Percentiles rank a stretch among this genome's conserved stretches.
These are phyloP conservation scores for Epinephelus awoara DNA, from an alignment of 2,797 vertebrate species.

Conservation along the genomic window DNA sequence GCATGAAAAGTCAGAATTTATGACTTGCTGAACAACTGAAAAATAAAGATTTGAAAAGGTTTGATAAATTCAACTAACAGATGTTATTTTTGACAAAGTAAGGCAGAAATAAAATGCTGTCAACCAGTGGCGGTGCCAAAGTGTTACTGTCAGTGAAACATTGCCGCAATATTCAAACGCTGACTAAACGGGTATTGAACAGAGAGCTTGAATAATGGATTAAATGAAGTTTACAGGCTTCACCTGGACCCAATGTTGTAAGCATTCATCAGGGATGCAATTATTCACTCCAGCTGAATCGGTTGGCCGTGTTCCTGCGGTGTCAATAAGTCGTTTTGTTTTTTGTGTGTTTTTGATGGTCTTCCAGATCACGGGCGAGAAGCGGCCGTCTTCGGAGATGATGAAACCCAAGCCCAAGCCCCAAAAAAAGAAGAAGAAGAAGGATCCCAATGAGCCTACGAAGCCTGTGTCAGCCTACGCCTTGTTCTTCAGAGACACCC, in stretches of 20 bases:
- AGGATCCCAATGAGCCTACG: constrained; percentile 97
- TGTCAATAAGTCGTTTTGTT: constrained; percentile 67
- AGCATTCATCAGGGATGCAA: constrained; percentile 34
- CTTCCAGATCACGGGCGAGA: constrained; percentile 94
- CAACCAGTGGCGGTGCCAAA: constrained; percentile 26
- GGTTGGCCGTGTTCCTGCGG: constrained; percentile 18
- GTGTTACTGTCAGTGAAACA: constrained; percentile 49
- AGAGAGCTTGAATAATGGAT: constrained; percentile 42
- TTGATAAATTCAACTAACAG: constrained; percentile 65
- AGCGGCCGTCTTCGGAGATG: constrained; percentile 94
- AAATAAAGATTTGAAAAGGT: constrained; percentile 78
- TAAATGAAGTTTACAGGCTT: constrained; percentile 58
- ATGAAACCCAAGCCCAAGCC: constrained; percentile 97
- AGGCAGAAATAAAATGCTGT: constrained; percentile 31
- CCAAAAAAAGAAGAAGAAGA: constrained; percentile 99
- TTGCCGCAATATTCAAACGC: constrained; percentile 48
- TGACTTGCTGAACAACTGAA: constrained; percentile 77
- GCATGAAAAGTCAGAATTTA: constrained; percentile 77
- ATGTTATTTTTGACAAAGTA: constrained; percentile 66
- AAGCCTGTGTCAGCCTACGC: constrained; percentile 98
- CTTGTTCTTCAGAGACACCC: constrained; percentile 98
- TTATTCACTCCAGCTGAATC: constrained; percentile 29
- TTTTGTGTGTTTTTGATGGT: constrained; percentile 61
- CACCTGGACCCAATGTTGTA: constrained; percentile 48
- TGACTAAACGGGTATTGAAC: constrained; percentile 33